Conservation (phyloP, 2,797 vertebrate genomes). For the Clamator glandarius region DNA sequence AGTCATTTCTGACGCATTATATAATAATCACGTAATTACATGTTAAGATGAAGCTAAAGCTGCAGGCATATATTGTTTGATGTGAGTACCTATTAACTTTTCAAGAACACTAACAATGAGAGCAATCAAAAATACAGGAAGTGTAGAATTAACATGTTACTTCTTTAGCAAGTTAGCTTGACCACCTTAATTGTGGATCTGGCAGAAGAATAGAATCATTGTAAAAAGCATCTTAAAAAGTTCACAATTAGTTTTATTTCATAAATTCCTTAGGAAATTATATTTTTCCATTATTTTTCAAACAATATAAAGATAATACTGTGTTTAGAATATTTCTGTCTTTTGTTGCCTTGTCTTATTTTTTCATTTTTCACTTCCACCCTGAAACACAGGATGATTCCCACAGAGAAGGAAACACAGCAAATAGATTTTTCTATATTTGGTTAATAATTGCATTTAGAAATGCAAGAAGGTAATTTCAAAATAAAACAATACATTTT, state of each 20-base stretch:
- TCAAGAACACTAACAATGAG: background rate
- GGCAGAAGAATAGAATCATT: background rate
- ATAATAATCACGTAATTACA: background rate
- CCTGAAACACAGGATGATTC: background rate
- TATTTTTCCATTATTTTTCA: background rate
- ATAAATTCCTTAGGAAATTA: background rate
- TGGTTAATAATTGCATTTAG: background rate
- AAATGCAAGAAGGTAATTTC: background rate
- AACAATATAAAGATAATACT: background rate
- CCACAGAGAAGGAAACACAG: background rate
- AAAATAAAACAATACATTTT: background rate
- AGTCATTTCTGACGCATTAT: slow-evolving; percentile 26
- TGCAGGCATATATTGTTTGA: background rate
- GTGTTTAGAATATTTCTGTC: background rate
- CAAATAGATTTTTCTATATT: background rate
- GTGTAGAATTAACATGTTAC: background rate
- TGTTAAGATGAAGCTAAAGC: background rate
- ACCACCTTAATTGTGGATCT: background rate
- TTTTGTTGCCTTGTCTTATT: background rate
- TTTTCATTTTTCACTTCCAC: background rate
- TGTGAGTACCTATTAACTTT: background rate
- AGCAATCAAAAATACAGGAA: background rate
- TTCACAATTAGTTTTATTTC: background rate
- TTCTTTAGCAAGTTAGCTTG: background rate
- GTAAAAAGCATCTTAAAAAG: background rate